A percentile compares a stretch with the other conserved stretches of the same genome.
phyloP scores from a whole-genome alignment of 2,113 vertebrate genomes.

The Machaerirhynchus nigripectus region DNA sequence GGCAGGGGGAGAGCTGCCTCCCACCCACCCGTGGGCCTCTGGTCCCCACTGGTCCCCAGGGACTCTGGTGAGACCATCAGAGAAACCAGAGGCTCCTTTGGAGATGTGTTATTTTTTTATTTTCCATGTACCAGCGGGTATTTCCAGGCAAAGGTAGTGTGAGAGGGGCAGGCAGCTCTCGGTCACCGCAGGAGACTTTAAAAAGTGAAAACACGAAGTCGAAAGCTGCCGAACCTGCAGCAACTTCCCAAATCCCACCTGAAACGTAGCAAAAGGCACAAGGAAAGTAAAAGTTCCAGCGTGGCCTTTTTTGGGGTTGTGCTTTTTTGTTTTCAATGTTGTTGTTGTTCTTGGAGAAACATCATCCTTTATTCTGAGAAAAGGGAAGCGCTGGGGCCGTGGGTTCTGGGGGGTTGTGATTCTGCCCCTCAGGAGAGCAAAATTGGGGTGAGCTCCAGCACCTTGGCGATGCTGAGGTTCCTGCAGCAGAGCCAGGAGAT shows the following conservation, averaged over 20 bases:
- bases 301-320: not conserved
- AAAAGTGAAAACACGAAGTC: conserved; percentile 78
- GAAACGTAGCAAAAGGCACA: conserved; percentile 8
- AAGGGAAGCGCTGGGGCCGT: conserved; percentile 59
- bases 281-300: conserved; percentile 35
- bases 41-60: fast-evolving
- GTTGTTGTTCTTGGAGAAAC: conserved; percentile 18
- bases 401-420: not conserved
- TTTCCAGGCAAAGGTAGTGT: conserved; percentile 53
- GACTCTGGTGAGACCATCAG: not conserved
- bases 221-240: not conserved
- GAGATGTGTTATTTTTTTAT: not conserved
- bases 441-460: not conserved
- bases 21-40: fast-evolving
- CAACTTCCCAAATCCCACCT: conserved; percentile 75
- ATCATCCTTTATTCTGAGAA: conserved; percentile 29
- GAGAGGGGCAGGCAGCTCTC: not conserved
- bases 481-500: conserved; percentile 41
- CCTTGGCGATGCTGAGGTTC: not conserved
- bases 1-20: not conserved
- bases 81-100: not conserved
- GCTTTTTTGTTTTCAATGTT: not conserved
- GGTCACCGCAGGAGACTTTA: conserved; percentile 58
- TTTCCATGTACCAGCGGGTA: not conserved
- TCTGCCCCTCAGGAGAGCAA: not conserved